Evolutionary conservation across 2,797 vertebrate genomes (phyloP).

Genomic region (Sylvia borin): DNA sequence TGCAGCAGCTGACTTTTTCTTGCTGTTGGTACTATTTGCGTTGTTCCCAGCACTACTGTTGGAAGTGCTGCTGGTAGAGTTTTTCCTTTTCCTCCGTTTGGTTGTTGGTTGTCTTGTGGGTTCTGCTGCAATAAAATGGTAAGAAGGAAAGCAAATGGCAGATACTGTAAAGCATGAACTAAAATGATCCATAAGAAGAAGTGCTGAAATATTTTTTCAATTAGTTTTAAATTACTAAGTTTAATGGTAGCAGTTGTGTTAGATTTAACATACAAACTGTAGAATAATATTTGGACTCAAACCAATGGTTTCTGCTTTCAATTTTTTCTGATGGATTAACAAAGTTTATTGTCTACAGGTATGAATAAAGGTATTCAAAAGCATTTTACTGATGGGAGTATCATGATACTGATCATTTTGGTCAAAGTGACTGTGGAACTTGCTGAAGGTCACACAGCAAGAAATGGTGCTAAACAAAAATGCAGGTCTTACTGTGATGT

Average conservation of each 20-base stretch:
- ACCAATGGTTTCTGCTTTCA: neutral
- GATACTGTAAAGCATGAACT: neutral
- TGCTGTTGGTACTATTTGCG: conserved; percentile 82
- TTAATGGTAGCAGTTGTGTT: neutral
- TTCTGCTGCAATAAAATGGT: conserved; percentile 84
- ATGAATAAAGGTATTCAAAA: neutral
- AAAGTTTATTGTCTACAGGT: neutral
- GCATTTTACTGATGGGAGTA: neutral
- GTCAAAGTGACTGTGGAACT: neutral
- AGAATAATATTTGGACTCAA: neutral
- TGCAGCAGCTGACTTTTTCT: conserved; percentile 93
- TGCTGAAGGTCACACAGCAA: neutral
- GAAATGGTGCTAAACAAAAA: neutral
- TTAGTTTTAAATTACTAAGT: neutral
- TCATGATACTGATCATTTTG: neutral
- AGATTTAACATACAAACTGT: neutral
- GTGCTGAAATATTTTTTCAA: neutral
- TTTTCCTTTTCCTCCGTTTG: conserved; percentile 99
- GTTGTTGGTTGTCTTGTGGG: conserved; percentile 95
- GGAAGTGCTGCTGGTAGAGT: conserved; percentile 95
- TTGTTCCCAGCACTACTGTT: conserved; percentile 92
- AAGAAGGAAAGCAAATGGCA: conserved; percentile 42
- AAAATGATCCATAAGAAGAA: neutral
- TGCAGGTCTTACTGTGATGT: neutral
- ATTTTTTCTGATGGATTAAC: neutral